Evolutionary conservation across 1,140 invertebrate genomes (phyloP).

Genomic region (Tigriopus japonicus): DNA sequence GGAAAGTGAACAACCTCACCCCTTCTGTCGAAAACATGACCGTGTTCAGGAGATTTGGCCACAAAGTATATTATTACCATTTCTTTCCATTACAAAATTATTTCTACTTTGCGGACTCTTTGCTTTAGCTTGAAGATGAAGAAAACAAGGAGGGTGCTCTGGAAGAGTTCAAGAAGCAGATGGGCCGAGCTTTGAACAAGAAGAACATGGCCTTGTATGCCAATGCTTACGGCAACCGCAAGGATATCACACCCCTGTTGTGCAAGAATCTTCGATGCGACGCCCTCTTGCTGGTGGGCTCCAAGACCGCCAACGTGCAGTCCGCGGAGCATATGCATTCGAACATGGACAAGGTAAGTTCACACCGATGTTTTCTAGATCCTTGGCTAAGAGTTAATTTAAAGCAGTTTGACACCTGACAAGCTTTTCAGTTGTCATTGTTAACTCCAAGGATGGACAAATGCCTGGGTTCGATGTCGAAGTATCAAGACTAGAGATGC

Average conservation of each 20-base stretch:
- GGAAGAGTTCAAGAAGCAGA: not conserved
- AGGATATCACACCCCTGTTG: slow-evolving; percentile 37
- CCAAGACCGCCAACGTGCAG: slow-evolving; percentile 45
- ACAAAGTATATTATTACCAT: not conserved
- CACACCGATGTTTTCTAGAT: not conserved
- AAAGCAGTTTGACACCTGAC: no score
- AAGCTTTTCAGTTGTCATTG: no score
- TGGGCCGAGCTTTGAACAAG: not conserved
- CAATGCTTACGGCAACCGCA: slow-evolving; percentile 3
- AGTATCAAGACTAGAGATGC: no score
- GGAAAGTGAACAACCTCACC: not conserved
- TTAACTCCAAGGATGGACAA: no score
- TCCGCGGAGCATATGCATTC: slow-evolving; percentile 54
- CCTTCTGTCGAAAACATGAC: not conserved
- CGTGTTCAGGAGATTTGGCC: slow-evolving; percentile 3
- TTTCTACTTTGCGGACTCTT: not conserved
- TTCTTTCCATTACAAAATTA: not conserved
- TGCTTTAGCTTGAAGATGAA: not conserved
- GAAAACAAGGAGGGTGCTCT: not conserved
- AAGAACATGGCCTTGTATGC: not conserved
- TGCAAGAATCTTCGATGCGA: slow-evolving; percentile 45
- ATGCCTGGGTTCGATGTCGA: no score
- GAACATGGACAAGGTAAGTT: slow-evolving; percentile 42
- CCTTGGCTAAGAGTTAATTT: no score
- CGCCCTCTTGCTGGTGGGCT: slow-evolving; percentile 57